Percentiles rank a stretch among this genome's conserved stretches.
phyloP scores from a whole-genome alignment of 92 coral and sea anemone species.

The Zoanthus sansibaricus region DNA sequence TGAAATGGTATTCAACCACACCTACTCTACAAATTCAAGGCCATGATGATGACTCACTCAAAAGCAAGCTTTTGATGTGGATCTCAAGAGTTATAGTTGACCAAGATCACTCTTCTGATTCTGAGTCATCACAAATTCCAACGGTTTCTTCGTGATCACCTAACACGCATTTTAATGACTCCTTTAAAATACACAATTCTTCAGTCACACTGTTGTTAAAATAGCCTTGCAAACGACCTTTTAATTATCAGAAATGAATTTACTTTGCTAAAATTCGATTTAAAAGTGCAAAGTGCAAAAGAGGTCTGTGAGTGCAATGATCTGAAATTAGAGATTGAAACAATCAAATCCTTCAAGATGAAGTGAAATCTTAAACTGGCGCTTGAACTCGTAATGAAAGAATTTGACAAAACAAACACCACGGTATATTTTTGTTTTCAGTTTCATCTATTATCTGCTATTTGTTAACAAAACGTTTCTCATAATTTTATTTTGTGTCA shows the following conservation, averaged over 20 bases:
- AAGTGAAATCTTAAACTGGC: background rate
- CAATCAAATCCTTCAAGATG: background rate
- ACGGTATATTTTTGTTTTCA: too few species aligned
- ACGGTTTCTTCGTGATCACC: conserved; percentile 23
- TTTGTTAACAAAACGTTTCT: too few species aligned
- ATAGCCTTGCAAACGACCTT: background rate
- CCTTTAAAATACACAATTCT: conserved; percentile 13
- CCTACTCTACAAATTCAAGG: conserved; percentile 28
- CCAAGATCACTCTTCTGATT: background rate
- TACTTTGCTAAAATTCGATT: conserved; percentile 1
- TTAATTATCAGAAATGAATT: background rate
- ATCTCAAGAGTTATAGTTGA: conserved; percentile 1
- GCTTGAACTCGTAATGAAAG: background rate
- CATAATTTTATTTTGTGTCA: too few species aligned
- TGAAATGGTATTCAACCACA: conserved; percentile 28
- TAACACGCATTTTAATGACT: conserved; percentile 11
- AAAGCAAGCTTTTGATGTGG: conserved; percentile 24
- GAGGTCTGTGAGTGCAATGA: background rate
- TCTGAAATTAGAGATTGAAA: conserved; percentile 3
- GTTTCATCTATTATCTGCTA: too few species aligned
- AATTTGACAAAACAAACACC: conserved; percentile 11
- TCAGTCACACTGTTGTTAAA: background rate
- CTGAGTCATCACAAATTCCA: background rate
- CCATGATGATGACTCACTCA: background rate
- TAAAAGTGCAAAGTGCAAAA: background rate